Base-by-base conservation (phyloP, 23 tunicate species). In the Diplosoma virens region DNA sequence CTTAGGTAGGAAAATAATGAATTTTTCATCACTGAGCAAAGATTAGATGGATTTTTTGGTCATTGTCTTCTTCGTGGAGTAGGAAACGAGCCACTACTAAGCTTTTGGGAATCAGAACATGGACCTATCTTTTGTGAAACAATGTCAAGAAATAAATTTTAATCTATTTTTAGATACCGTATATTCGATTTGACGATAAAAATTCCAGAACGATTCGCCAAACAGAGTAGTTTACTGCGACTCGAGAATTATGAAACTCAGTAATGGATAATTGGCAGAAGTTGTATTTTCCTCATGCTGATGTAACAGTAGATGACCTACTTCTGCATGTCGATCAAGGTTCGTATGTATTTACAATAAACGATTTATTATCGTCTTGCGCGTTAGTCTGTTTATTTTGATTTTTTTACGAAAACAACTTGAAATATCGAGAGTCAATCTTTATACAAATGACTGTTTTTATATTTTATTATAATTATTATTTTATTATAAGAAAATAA, bases 41-140 rank as follows among this genome's bases (percentile, higher is more conserved):
- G 29, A 64, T 64, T 64, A 31, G 20, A 64, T 31, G 71, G 20
- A 64, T 64, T 64, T 64, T 64, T 64, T 29, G 33, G 35, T 17
- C 71, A 11, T 29, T 65, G 71, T 30, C 36, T 65, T 28, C 71
- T 65, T 65, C 71, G 36, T 65, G 71, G 71, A 28, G 16, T 11
- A n/a, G n/a, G n/a, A n/a, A n/a, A n/a, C n/a, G n/a, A n/a, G n/a
- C n/a, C n/a, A n/a, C n/a, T n/a, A n/a, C n/a, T n/a, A n/a, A n/a
- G n/a, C n/a, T n/a, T n/a, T n/a, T n/a, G 71, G 35, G 75, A 68
- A 36, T 37, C 53, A 68, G 53, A 68, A 16, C 32, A 36, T 68
- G 75, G 75, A 22, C 75, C 75, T 29, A 68, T 37, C 75, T 36
- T 68, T 68, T 54, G 75, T 36, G 53, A 68, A 68, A 68, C 53